phyloP scores from a whole-genome alignment of 1,140 invertebrate genomes.

The Metopolophium dirhodum region DNA sequence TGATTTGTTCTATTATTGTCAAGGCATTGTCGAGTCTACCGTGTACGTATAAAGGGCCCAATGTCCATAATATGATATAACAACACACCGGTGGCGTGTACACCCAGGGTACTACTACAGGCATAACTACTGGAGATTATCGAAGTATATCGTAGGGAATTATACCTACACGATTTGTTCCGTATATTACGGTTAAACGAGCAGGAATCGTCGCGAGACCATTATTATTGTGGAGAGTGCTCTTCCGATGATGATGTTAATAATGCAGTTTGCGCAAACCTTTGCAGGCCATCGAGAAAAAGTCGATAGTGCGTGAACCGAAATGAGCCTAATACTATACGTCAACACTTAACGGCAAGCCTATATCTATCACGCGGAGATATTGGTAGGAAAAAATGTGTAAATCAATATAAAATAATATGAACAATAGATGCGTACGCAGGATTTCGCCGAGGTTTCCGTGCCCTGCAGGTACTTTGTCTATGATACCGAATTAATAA shows the following conservation, averaged over 20 bases:
- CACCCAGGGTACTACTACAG: background rate
- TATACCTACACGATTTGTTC: background rate
- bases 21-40: background rate
- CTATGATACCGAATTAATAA: no score
- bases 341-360: background rate
- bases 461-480: no score
- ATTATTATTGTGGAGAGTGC: background rate
- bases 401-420: no score
- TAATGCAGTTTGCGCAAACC: background rate
- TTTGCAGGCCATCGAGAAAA: background rate
- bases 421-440: no score
- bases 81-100: background rate
- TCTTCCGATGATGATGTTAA: background rate
- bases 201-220: background rate
- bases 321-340: background rate
- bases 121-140: background rate
- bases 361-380: no score
- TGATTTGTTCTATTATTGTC: background rate
- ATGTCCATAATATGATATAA: background rate
- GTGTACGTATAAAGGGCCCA: no score
- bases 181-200: background rate
- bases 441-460: no score
- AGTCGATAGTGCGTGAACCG: background rate
- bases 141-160: background rate
- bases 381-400: no score